Evolutionary conservation across 2,113 vertebrate species (phyloP).

Genomic region (Sula dactylatra): DNA sequence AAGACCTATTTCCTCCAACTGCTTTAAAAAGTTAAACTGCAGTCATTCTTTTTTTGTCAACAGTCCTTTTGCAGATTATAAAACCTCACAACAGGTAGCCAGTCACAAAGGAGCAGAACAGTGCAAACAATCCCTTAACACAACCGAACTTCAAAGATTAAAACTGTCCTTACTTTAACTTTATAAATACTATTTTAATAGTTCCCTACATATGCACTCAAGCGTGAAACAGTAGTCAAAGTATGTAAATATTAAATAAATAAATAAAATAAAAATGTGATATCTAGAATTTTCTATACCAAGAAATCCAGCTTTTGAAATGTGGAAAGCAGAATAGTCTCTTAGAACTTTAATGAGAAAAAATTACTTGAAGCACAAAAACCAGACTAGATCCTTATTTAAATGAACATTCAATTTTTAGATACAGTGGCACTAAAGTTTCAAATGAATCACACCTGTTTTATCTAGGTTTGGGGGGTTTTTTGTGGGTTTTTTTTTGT

Average conservation of each 20-base stretch:
- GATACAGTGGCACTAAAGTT: background rate
- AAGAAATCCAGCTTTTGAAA: background rate
- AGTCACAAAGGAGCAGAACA: background rate
- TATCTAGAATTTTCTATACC: background rate
- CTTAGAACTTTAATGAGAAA: background rate
- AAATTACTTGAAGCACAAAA: background rate
- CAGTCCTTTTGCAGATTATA: background rate
- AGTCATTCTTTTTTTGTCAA: background rate
- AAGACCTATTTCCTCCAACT: background rate
- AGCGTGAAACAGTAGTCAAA: background rate
- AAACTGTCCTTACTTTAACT: background rate
- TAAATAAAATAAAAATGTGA: background rate
- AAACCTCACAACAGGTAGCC: background rate
- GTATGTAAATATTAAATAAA: background rate
- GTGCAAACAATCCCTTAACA: background rate
- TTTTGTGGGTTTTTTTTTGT: no score
- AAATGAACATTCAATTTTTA: background rate
- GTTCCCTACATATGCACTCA: background rate
- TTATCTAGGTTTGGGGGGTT: background rate
- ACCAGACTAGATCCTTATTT: background rate
- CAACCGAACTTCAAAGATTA: background rate
- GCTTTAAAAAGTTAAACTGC: background rate
- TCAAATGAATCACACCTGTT: background rate
- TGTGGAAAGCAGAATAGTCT: background rate
- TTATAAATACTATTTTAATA: background rate